A percentile compares a stretch with the other conserved stretches of the same genome.
These are phyloP conservation scores for Geopemphigus sp. DNA, from an alignment of 1,140 invertebrate species.

Conservation along the genomic window DNA sequence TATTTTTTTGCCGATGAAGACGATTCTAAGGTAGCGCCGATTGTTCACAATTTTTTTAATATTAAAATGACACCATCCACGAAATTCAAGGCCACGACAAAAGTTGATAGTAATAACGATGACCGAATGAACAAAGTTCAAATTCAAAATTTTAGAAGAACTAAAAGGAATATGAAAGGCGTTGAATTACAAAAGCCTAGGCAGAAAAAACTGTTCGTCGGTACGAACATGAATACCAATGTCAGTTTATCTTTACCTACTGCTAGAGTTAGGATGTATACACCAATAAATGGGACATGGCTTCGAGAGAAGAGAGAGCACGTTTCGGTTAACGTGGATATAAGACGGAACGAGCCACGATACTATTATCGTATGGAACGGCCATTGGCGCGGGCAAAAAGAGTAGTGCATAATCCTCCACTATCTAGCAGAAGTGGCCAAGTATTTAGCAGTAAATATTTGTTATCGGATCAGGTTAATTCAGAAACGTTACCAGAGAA, in stretches of 20 bases:
- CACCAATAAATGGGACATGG: conserved; percentile 15
- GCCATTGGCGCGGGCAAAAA: conserved; percentile 8
- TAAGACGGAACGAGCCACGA: conserved; percentile 35
- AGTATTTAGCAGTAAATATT: conserved; percentile 39
- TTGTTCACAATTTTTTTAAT: conserved; percentile 37
- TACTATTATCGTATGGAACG: conserved; percentile 29
- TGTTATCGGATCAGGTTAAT: conserved; percentile 16
- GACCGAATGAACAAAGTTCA: not conserved
- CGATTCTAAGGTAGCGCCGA: not conserved
- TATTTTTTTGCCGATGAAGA: conserved; percentile 12
- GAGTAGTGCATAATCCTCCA: conserved; percentile 36
- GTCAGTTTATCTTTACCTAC: conserved; percentile 13
- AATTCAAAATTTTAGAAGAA: conserved; percentile 22
- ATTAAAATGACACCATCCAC: conserved; percentile 25
- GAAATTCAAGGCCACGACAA: not conserved
- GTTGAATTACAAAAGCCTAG: conserved; percentile 40
- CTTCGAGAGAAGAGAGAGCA: conserved; percentile 22
- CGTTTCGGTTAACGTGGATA: not conserved
- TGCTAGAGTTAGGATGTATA: conserved; percentile 22
- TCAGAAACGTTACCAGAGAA: conserved; percentile 48
- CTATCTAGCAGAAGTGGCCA: conserved; percentile 5
- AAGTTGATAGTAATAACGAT: not conserved
- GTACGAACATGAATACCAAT: not conserved
- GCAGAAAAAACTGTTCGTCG: not conserved
- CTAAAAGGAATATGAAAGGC: conserved; percentile 36